Base-by-base conservation (phyloP, 2,113 vertebrate genomes). In the Phrynosoma blainvillii region DNA sequence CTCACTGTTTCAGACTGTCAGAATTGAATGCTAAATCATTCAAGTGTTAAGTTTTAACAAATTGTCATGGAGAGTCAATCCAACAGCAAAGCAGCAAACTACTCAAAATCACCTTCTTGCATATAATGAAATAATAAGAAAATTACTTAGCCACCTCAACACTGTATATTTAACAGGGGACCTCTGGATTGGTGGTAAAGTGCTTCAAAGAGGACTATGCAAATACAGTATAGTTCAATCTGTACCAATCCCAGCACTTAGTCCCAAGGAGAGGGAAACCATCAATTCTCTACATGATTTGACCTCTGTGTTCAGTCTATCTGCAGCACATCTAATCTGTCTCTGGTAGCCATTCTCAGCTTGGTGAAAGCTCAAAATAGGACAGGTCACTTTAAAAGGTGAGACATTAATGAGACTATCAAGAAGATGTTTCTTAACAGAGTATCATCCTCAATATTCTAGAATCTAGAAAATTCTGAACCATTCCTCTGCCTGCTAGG, bases 341-440 rank as follows among this genome's bases (percentile, higher is more conserved):
- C n/a, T 66, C 70, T 82, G 54, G 47, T 47, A 82, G 30, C 2
- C 79, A 9, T 59, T 42, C 70, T 81, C 54, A 0, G 3, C 54
- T 25, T 36, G 79, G 74, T 75, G 85, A 82, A 32, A 84, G 80
- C 25, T 62, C 76, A 83, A 16, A 86, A 78, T 75, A 27, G 65
- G 27, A 54, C 13, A 73, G 25, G 68, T 73, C 74, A 87, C 8
- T 36, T 68, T 27, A 40, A 68, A 68, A 70, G 9, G 16, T 54
- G 42, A 66, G 66, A 83, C 30, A 76, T 11, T 82, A 74, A 65
- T 36, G 12, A 77, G 21, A 82, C 11, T 77, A 18, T 32, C 40
- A 81, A 65, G 66, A 76, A 18, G 13, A 13, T 83, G 62, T 66
- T 27, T 20, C 30, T 52, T 27, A 82, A 66, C 30, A 82, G 71